Evolutionary conservation across 2,113 vertebrate genomes (phyloP).

Genomic region (Rallus limicola): DNA sequence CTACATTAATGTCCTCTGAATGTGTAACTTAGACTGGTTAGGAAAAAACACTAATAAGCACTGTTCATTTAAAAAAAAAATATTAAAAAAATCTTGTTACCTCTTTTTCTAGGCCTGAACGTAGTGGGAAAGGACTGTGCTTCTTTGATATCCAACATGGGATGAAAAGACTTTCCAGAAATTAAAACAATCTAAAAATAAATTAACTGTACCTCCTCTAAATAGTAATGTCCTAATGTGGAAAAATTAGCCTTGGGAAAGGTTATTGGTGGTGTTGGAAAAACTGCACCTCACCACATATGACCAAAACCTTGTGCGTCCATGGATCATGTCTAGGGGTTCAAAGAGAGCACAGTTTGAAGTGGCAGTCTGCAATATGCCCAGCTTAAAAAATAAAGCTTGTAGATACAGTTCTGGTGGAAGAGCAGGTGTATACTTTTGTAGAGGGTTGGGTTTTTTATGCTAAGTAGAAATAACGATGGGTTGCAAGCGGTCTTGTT

Average conservation of each 20-base stretch:
- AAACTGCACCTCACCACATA: background rate
- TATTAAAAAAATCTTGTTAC: slow-evolving; percentile 33
- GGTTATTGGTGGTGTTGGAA: background rate
- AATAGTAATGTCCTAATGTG: background rate
- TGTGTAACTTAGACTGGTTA: slow-evolving; percentile 66
- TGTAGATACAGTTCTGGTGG: background rate
- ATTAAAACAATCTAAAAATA: background rate
- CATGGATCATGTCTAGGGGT: background rate
- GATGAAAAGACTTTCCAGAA: slow-evolving; percentile 29
- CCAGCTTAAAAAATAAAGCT: background rate
- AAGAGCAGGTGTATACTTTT: slow-evolving; percentile 22
- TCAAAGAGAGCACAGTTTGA: slow-evolving; percentile 31
- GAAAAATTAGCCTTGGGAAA: background rate
- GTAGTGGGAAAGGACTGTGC: slow-evolving; percentile 21
- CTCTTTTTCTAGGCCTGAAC: slow-evolving; percentile 56
- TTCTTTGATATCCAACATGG: slow-evolving; percentile 13
- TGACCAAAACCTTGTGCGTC: slow-evolving; percentile 11
- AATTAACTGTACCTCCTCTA: background rate
- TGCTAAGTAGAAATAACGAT: background rate
- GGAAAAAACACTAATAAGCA: slow-evolving; percentile 50
- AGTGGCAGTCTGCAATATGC: background rate
- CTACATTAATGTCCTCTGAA: slow-evolving; percentile 56
- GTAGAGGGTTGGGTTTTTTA: background rate
- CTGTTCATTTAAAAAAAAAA: slow-evolving; percentile 39
- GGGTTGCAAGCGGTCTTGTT: background rate